phyloP scores from a whole-genome alignment of 2,888 invertebrate species.

The Exephanes ischioxanthus region DNA sequence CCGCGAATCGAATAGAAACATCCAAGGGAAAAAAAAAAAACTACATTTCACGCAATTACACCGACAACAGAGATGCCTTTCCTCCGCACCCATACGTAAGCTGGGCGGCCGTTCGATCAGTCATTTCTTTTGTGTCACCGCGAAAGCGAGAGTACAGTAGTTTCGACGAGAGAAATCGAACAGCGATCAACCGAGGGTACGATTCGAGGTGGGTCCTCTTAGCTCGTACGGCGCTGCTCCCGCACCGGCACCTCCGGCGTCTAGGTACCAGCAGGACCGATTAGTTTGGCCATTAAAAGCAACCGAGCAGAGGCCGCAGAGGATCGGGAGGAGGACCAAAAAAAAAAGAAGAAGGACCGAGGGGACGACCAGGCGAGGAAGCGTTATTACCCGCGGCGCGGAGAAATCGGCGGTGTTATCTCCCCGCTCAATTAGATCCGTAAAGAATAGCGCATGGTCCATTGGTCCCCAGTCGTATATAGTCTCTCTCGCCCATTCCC shows the following conservation, averaged over 20 bases:
- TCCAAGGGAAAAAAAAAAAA: neutral
- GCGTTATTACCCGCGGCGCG: slow-evolving; percentile 79
- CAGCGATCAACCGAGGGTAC: slow-evolving; percentile 9
- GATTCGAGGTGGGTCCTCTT: slow-evolving; percentile 8
- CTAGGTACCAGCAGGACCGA: slow-evolving; percentile 81
- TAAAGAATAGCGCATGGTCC: slow-evolving; percentile 82
- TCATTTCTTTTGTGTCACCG: slow-evolving; percentile 32
- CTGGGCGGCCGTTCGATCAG: neutral
- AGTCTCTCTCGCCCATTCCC: slow-evolving; percentile 49
- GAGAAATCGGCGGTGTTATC: slow-evolving; percentile 80
- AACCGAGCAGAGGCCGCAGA: slow-evolving; percentile 48
- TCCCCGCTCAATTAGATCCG: slow-evolving; percentile 84
- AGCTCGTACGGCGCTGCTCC: slow-evolving; percentile 21
- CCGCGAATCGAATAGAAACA: too few species aligned
- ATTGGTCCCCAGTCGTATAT: slow-evolving; percentile 75
- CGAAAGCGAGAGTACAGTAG: slow-evolving; percentile 20
- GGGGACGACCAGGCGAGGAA: slow-evolving; percentile 70
- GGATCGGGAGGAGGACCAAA: slow-evolving; percentile 11
- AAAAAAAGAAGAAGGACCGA: neutral
- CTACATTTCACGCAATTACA: neutral
- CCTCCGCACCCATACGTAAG: neutral
- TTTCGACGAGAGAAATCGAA: slow-evolving; percentile 19
- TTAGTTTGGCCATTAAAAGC: slow-evolving; percentile 81
- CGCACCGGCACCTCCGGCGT: slow-evolving; percentile 49
- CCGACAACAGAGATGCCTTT: neutral